Base-by-base conservation (phyloP, 2,113 vertebrate species). In the Notarius lentiginosus region DNA sequence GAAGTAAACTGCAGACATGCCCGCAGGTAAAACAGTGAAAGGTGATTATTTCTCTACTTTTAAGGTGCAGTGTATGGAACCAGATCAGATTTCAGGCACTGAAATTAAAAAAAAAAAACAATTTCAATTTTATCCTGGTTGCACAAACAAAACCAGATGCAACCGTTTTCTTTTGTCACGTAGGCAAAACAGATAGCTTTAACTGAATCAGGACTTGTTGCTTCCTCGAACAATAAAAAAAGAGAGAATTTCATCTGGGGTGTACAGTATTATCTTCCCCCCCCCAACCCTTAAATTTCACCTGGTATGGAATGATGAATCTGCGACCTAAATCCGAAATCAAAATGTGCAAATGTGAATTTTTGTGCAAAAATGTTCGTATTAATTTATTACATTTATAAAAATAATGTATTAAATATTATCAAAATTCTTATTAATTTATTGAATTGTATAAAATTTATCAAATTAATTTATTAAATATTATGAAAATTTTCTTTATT, bases 1-100 rank as follows among this genome's bases (percentile, higher is more conserved):
- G 55, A n/a, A 68, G 61, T 30, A 56, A 15, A 79, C 60, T 53
- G 68, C 66, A 84, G 87, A 90, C 58, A 56, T 34, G 56, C 89
- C 87, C 61, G 47, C 15, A 73, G 61, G 84, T 79, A 51, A 61
- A 72, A 51, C 61, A 72, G 20, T n/a, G 53, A 61, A 30, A 58
- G 65, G 63, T 11, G 75, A 75, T 63, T 84, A 81, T n/a, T 80
- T 83, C 47, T 9, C 20, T 61, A 63, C 17, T 20, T 47, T 75
- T 72, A n/a, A 68, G 9, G 49, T 58, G 70, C 65, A 68, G 24
- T n/a, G 3, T 20, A 18, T 68, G 84, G 24, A 86, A 79, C 20
- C 27, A 68, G 51, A 86, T 41, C 4, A 27, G 51, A 8, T 24
- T 24, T 75, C 5, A 41, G 17, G 72, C 18, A 75, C 9, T 10